Base-by-base conservation (phyloP, 2,888 invertebrate species). In the Eucera pruinosa region DNA sequence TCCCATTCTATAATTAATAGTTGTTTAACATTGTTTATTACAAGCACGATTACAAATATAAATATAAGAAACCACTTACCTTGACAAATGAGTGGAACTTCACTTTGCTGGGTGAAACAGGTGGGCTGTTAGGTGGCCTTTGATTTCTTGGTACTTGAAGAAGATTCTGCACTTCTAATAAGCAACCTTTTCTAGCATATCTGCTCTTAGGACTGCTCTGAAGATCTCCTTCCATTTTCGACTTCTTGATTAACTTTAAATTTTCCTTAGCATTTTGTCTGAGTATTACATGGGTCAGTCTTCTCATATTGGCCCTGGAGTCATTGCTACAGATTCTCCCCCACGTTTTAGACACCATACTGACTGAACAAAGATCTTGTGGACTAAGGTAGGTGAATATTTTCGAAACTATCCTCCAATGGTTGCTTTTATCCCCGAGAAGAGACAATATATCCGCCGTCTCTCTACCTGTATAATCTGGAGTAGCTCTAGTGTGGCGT, bases 51-150 rank as follows among this genome's bases (percentile, higher is more conserved):
- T 23, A n/a, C 23, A 23, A 47, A 18, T 3, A 45, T 18, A 2
- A 50, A 60, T 39, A 11, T 20, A 13, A n/a, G 0, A 1, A 33
- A 27, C n/a, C 11, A 57, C 83, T 87, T 80, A 93, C 93, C 92
- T 92, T 93, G 62, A 92, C 90, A 64, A 91, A 93, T 1, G 92
- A 91, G 57, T 92, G 91, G 70, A 93, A 93, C 67, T 92, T 91
- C 61, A 90, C 88, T 90, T 93, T 93, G 75, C 91, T 91, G 0
- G 93, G 93, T 3, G 92, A 92, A 7, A 92, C 92, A 1, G 93
- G 92, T 25, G 93, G 93, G 79, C 93, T 93, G 47, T 79, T 88
- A 0, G 92, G 90, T 41, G 88, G 87, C 11, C 81, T 61, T 48
- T 60, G 68, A 15, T 85, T 84, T 3, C 80, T 77, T 1, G 88